Evolutionary conservation across 2,888 invertebrate genomes (phyloP).

Genomic region (Dryobota labecula): DNA sequence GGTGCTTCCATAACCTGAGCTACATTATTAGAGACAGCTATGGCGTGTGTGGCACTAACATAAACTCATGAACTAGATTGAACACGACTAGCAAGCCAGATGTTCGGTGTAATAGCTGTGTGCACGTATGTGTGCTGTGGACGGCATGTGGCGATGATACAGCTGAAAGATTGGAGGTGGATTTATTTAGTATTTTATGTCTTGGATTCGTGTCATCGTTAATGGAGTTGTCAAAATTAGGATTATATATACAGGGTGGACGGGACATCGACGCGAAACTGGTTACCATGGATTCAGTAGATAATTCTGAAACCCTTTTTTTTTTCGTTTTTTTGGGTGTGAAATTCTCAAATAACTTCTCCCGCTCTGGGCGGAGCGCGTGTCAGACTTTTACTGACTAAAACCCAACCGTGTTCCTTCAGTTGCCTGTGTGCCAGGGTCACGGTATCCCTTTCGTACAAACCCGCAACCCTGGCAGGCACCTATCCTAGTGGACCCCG

Average conservation of each 20-base stretch:
- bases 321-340: no score
- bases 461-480: no score
- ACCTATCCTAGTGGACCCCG: no score
- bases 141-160: conserved; percentile 21
- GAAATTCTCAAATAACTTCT: no score
- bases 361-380: no score
- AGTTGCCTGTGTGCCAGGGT: no score
- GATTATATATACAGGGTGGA: neutral
- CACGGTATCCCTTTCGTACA: no score
- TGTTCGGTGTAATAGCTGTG: conserved; percentile 45
- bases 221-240: neutral
- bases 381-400: no score
- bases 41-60: conserved; percentile 35
- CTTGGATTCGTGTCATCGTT: neutral
- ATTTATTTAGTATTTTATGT: neutral
- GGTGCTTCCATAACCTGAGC: conserved; percentile 42
- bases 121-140: conserved; percentile 1
- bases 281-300: no score
- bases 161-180: conserved; percentile 19
- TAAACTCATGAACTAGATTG: conserved; percentile 64
- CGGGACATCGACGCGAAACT: no score
- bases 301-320: no score
- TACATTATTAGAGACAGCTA: conserved; percentile 40
- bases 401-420: no score
- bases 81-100: conserved; percentile 59